phyloP scores from a whole-genome alignment of 2,888 invertebrate genomes.

The Emmelina monodactyla region DNA sequence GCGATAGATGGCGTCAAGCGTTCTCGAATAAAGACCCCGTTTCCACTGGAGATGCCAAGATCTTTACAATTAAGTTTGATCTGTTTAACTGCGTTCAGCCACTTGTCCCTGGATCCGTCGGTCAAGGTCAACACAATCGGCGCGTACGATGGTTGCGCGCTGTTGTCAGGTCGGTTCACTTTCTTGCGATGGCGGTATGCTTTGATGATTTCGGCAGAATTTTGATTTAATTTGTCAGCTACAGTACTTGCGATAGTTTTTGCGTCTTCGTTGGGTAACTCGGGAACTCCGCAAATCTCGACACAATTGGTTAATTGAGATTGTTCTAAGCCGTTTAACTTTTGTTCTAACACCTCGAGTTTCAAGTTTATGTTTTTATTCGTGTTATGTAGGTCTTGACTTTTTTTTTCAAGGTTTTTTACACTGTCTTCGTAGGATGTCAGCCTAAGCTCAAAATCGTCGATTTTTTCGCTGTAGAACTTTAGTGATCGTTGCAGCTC shows the following conservation, averaged over 20 bases:
- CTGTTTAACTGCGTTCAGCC: constrained; percentile 6
- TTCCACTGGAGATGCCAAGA: background rate
- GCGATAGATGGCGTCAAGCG: constrained; percentile 5
- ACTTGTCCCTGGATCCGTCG: constrained; percentile 3
- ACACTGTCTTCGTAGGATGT: constrained; percentile 8
- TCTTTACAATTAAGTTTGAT: background rate
- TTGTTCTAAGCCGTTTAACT: constrained; percentile 10
- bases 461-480: constrained; percentile 9
- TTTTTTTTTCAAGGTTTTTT: constrained; percentile 11
- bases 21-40: constrained; percentile 8
- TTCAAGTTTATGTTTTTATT: constrained; percentile 9
- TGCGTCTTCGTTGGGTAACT: constrained; percentile 3
- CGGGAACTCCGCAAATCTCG: constrained; percentile 8
- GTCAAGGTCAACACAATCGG: constrained; percentile 1
- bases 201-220: background rate
- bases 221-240: background rate
- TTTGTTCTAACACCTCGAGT: constrained; percentile 10
- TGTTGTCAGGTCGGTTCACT: background rate
- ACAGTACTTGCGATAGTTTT: background rate
- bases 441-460: constrained; percentile 7
- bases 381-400: constrained; percentile 7
- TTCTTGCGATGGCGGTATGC: background rate
- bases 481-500: constrained; percentile 5
- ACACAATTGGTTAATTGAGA: constrained; percentile 2
- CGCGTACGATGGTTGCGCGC: no score